Evolutionary conservation across 2,888 invertebrate species (phyloP).

Genomic region (Sesamia inferens): DNA sequence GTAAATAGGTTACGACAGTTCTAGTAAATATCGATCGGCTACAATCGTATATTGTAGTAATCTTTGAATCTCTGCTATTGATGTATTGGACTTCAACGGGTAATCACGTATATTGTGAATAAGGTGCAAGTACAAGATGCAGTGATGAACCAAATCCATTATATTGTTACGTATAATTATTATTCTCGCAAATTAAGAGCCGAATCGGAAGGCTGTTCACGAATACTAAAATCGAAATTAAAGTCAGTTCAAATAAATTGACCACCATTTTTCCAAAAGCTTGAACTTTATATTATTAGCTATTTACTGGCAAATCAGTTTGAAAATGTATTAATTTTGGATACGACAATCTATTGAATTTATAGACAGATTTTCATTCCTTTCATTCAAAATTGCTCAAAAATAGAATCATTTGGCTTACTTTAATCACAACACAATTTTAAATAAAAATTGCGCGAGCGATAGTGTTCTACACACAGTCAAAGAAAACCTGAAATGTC

Average conservation of each 20-base stretch:
- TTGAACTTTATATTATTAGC: too few relatives aligned
- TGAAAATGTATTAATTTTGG: neutral
- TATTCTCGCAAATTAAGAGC: neutral
- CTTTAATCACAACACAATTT: neutral
- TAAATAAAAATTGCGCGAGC: constrained; percentile 29
- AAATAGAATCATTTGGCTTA: neutral
- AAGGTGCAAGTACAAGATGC: constrained; percentile 13
- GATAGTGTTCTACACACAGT: constrained; percentile 19
- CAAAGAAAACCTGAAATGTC: constrained; percentile 32
- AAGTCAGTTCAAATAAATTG: neutral
- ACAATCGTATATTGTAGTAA: constrained; percentile 47
- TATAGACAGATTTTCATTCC: neutral
- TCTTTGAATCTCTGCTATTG: constrained; percentile 44
- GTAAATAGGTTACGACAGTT: constrained; percentile 52
- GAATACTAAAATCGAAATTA: fast-evolving
- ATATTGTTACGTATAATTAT: neutral
- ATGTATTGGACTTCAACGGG: constrained; percentile 28
- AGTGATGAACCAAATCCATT: constrained; percentile 7
- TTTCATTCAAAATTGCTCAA: constrained; percentile 6
- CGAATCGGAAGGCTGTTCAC: neutral
- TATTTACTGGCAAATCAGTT: neutral
- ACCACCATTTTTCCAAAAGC: neutral
- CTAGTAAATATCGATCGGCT: constrained; percentile 46
- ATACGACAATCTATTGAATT: neutral
- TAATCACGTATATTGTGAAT: constrained; percentile 37